phyloP scores from a whole-genome alignment of 92 coral and sea anemone species.

The Meandrina meandrites region DNA sequence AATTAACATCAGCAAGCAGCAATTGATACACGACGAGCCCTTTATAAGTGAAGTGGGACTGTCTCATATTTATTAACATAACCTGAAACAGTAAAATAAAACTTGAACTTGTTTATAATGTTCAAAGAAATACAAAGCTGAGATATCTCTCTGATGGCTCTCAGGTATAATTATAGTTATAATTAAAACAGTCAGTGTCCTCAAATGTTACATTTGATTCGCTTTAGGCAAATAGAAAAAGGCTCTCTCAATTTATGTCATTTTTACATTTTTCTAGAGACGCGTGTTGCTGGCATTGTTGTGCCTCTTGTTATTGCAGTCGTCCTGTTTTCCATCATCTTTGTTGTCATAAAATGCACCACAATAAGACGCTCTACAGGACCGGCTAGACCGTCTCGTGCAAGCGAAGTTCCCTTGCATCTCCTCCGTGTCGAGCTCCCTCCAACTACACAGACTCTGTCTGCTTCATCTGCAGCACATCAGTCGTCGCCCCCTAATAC shows the following conservation, averaged over 20 bases:
- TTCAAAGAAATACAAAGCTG: background rate
- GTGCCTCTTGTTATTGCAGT: slow-evolving; percentile 34
- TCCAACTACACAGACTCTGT: background rate
- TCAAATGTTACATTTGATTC: background rate
- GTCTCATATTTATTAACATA: too few relatives aligned
- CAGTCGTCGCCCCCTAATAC: background rate
- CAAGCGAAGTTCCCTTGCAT: slow-evolving; percentile 14
- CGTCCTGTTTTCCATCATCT: slow-evolving; percentile 25
- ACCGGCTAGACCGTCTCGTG: background rate
- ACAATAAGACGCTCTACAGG: slow-evolving; percentile 17
- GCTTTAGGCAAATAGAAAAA: too few relatives aligned
- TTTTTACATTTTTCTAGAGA: background rate
- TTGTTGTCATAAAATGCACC: slow-evolving; percentile 24
- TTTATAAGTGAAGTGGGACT: background rate
- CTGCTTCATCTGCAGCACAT: background rate
- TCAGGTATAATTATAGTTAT: background rate
- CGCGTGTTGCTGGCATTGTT: background rate
- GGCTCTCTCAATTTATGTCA: too few relatives aligned
- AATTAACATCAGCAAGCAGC: too few relatives aligned
- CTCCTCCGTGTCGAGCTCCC: background rate
- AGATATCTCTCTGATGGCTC: background rate
- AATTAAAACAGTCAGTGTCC: background rate
- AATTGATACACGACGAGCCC: too few relatives aligned
- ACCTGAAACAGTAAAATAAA: background rate
- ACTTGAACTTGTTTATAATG: background rate